These are phyloP conservation scores for Strigamia transsilvanica DNA, from an alignment of 2,888 invertebrate genomes.

Conservation along the genomic window DNA sequence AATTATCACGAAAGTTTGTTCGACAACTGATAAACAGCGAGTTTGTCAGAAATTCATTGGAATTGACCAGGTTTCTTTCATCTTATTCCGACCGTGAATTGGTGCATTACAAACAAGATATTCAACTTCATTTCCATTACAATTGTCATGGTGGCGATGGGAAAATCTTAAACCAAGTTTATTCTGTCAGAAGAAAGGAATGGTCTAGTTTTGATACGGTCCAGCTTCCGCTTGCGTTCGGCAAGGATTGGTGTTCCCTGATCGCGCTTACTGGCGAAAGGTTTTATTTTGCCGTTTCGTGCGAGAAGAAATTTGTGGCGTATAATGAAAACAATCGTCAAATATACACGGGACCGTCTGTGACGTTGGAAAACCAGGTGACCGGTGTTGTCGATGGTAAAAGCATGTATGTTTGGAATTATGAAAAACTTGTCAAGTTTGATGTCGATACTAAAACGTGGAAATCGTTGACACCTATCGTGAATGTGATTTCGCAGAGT, in stretches of 20 bases:
- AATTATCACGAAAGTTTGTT: background rate
- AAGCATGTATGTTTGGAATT: constrained; percentile 17
- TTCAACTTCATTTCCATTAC: background rate
- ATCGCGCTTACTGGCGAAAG: background rate
- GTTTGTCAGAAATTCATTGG: background rate
- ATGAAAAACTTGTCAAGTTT: constrained; percentile 7
- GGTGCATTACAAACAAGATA: background rate
- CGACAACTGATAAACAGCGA: background rate
- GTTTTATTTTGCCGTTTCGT: background rate
- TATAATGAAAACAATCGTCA: constrained; percentile 25
- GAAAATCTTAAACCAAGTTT: background rate
- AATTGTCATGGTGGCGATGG: background rate
- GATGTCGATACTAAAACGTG: background rate
- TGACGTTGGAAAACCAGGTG: constrained; percentile 5
- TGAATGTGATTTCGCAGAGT: background rate
- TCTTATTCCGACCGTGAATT: background rate
- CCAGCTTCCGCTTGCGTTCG: background rate
- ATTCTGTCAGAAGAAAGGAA: background rate
- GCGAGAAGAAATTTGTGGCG: constrained; percentile 1
- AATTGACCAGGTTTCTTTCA: background rate
- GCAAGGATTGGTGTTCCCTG: background rate
- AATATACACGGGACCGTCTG: background rate
- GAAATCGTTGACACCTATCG: background rate
- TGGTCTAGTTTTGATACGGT: background rate
- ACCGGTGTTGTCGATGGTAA: constrained; percentile 15